Evolutionary conservation across 2,888 invertebrate species (phyloP).

Genomic region (Iselma pallidipennis): DNA sequence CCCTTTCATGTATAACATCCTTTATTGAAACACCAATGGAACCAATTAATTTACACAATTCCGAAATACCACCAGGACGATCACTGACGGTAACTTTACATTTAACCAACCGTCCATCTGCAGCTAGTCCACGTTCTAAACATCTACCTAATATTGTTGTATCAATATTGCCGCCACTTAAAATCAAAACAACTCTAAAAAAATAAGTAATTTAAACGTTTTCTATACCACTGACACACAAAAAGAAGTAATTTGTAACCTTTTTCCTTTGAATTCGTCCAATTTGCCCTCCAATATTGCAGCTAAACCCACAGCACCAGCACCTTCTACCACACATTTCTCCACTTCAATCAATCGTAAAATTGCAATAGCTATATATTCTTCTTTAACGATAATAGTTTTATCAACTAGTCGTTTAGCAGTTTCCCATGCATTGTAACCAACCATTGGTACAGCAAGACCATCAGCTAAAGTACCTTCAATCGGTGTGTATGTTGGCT

Average conservation of each 20-base stretch:
- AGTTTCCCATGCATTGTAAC: slow-evolving; percentile 69
- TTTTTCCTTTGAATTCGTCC: slow-evolving; percentile 69
- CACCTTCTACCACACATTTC: slow-evolving; percentile 75
- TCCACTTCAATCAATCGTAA: slow-evolving; percentile 66
- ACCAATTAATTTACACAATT: slow-evolving; percentile 76
- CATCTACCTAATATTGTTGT: slow-evolving; percentile 88
- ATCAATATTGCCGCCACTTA: slow-evolving; percentile 92
- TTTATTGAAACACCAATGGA: slow-evolving; percentile 87
- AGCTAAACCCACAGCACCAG: slow-evolving; percentile 71
- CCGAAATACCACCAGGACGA: slow-evolving; percentile 85
- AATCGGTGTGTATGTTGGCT: slow-evolving; percentile 60
- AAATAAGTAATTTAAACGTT: neutral
- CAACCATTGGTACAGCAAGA: slow-evolving; percentile 70
- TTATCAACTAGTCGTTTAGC: slow-evolving; percentile 66
- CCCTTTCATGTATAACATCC: slow-evolving; percentile 94
- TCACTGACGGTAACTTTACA: slow-evolving; percentile 82
- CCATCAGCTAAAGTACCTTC: slow-evolving; percentile 70
- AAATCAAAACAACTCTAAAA: slow-evolving; percentile 77
- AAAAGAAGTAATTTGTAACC: slow-evolving; percentile 49
- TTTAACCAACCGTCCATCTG: slow-evolving; percentile 76
- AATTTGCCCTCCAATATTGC: slow-evolving; percentile 67
- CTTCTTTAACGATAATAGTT: slow-evolving; percentile 69
- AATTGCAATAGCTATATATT: slow-evolving; percentile 68
- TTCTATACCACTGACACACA: too few relatives aligned
- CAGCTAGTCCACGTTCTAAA: slow-evolving; percentile 84